A percentile compares a stretch with the other conserved stretches of the same genome.
phyloP scores from a whole-genome alignment of 1,140 invertebrate genomes.

The Rhopalosiphum maidis region DNA sequence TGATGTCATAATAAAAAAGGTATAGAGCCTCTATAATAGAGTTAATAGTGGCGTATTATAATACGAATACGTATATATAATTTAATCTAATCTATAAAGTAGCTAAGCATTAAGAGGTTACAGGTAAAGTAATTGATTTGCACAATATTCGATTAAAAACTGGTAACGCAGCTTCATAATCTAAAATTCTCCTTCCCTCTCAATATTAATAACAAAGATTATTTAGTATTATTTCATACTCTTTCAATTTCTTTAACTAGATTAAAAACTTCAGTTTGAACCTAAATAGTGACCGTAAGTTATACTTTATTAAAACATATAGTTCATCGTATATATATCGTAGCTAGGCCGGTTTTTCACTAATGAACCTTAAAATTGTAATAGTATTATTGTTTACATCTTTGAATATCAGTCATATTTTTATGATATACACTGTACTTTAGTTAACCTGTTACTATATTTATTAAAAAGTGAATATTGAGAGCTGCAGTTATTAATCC shows the following conservation, averaged over 20 bases:
- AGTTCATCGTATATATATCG: background rate
- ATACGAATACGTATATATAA: background rate
- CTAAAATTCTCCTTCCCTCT: too few relatives aligned
- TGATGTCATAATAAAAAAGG: background rate
- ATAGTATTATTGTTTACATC: background rate
- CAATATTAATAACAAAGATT: too few relatives aligned
- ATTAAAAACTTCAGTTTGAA: background rate
- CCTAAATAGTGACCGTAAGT: background rate
- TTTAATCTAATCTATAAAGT: background rate
- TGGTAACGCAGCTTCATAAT: too few relatives aligned
- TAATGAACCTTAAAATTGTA: background rate
- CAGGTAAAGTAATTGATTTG: background rate
- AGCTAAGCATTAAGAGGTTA: background rate
- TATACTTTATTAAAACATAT: background rate
- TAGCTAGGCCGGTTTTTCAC: background rate
- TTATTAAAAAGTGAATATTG: slow-evolving; percentile 28
- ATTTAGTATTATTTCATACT: background rate
- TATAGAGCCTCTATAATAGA: too few relatives aligned
- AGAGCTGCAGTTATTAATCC: background rate
- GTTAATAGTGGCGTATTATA: background rate
- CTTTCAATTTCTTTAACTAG: background rate
- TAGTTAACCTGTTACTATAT: background rate
- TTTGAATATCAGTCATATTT: background rate
- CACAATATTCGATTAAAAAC: background rate
- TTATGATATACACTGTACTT: background rate